phyloP scores from a whole-genome alignment of 2,888 invertebrate genomes.

The Amiota communis region DNA sequence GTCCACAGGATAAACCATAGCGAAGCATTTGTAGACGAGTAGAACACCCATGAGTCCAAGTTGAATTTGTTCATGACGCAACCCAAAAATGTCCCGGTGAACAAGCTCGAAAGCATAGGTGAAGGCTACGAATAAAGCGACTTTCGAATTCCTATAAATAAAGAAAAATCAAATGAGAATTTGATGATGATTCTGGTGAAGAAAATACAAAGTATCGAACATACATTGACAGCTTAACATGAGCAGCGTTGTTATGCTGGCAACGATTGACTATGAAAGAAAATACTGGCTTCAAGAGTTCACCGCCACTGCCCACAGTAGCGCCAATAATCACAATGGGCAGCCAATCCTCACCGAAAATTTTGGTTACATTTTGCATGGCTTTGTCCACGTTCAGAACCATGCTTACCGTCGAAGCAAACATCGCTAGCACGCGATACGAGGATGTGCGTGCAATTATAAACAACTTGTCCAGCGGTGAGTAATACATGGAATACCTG shows the following conservation, averaged over 20 bases:
- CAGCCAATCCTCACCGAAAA: constrained; percentile 47
- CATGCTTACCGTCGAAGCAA: constrained; percentile 49
- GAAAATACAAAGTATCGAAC: constrained; percentile 18
- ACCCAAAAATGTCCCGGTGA: constrained; percentile 35
- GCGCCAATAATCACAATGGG: constrained; percentile 56
- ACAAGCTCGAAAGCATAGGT: constrained; percentile 44
- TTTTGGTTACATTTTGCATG: constrained; percentile 42
- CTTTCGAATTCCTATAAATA: constrained; percentile 50
- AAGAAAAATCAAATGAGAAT: background rate
- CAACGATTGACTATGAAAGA: constrained; percentile 53
- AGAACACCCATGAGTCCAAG: constrained; percentile 42
- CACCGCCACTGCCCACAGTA: constrained; percentile 56
- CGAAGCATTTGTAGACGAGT: constrained; percentile 43
- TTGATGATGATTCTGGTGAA: background rate
- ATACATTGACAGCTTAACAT: constrained; percentile 55
- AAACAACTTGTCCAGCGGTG: constrained; percentile 47
- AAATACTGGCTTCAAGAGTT: constrained; percentile 52
- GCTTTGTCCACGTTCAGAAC: constrained; percentile 52
- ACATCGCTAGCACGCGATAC: constrained; percentile 48
- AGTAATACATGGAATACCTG: constrained; percentile 54
- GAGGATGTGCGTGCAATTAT: constrained; percentile 32
- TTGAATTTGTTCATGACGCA: constrained; percentile 39
- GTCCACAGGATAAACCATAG: constrained; percentile 45
- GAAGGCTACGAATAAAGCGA: constrained; percentile 46
- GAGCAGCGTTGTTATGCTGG: constrained; percentile 44